Percentiles rank a stretch among this genome's conserved stretches.
These are phyloP conservation scores for Meteorus cinctellus DNA, from an alignment of 2,888 invertebrate species.

Conservation along the genomic window DNA sequence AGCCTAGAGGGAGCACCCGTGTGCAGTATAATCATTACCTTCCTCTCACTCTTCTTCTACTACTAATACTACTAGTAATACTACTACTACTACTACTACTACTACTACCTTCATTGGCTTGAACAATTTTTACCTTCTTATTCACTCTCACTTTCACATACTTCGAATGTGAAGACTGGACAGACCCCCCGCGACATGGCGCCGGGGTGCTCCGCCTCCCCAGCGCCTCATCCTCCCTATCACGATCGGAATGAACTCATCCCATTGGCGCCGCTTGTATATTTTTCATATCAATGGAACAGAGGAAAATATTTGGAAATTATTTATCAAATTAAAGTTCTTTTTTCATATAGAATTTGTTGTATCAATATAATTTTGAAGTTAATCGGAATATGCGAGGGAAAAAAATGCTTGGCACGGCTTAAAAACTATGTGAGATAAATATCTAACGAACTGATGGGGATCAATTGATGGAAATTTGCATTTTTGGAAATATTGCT, in stretches of 20 bases:
- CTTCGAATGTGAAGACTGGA: conserved; percentile 37
- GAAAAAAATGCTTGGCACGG: too few relatives aligned
- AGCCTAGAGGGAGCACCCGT: conserved; percentile 28
- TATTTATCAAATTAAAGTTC: too few relatives aligned
- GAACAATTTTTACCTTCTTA: conserved; percentile 28
- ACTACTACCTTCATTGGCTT: conserved; percentile 19
- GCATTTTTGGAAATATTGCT: too few relatives aligned
- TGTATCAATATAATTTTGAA: too few relatives aligned
- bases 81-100: neutral
- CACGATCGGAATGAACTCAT: conserved; percentile 42
- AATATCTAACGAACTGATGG: too few relatives aligned
- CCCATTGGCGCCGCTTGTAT: neutral
- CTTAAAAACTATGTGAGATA: too few relatives aligned
- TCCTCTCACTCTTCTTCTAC: conserved; percentile 3
- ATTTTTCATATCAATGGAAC: neutral
- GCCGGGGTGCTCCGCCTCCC: conserved; percentile 72
- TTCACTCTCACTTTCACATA: neutral
- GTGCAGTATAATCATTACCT: conserved; percentile 24
- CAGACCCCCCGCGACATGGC: conserved; percentile 73
- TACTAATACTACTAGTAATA: conserved; percentile 4
- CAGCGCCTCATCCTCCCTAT: conserved; percentile 35
- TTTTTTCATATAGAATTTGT: too few relatives aligned
- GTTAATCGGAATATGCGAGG: too few relatives aligned
- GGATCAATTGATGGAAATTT: too few relatives aligned
- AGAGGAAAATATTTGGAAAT: too few relatives aligned